Conservation (phyloP, 92 coral and sea anemone species). For the Meandrina meandrites region DNA sequence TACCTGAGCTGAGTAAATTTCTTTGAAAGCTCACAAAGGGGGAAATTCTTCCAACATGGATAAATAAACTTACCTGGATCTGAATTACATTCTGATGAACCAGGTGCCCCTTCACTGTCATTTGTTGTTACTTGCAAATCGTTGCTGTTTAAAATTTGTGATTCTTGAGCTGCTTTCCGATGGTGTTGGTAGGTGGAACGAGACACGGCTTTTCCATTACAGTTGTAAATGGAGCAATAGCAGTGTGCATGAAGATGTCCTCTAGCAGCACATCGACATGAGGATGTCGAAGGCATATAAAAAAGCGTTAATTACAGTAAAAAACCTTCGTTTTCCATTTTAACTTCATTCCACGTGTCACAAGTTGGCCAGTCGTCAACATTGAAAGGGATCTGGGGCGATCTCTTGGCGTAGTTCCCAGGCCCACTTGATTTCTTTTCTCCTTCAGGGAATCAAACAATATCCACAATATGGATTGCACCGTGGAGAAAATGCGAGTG, state of each 20-base stretch:
- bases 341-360: neutral
- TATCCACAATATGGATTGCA: neutral
- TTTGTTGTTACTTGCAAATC: neutral
- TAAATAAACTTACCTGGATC: neutral
- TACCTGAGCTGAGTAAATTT: too few species aligned
- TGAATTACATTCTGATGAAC: conserved; percentile 7
- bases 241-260: conserved; percentile 67
- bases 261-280: conserved; percentile 58
- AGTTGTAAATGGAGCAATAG: conserved; percentile 48
- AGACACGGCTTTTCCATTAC: conserved; percentile 71
- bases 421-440: too few species aligned
- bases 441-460: too few species aligned
- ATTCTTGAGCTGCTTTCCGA: conserved; percentile 42
- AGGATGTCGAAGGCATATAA: conserved; percentile 57
- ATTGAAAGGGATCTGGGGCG: neutral
- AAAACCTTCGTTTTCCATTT: too few species aligned
- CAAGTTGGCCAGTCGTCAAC: too few species aligned
- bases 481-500: conserved; percentile 33
- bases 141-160: neutral
- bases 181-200: conserved; percentile 66
- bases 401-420: neutral
- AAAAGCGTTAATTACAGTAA: neutral
- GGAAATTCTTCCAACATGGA: too few species aligned
- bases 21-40: too few species aligned
- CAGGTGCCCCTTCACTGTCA: neutral